Evolutionary conservation across 2,113 vertebrate genomes (phyloP), one percentile per base, ranked within the genome.

Genomic region (Heterotilapia buettikoferi): DNA sequence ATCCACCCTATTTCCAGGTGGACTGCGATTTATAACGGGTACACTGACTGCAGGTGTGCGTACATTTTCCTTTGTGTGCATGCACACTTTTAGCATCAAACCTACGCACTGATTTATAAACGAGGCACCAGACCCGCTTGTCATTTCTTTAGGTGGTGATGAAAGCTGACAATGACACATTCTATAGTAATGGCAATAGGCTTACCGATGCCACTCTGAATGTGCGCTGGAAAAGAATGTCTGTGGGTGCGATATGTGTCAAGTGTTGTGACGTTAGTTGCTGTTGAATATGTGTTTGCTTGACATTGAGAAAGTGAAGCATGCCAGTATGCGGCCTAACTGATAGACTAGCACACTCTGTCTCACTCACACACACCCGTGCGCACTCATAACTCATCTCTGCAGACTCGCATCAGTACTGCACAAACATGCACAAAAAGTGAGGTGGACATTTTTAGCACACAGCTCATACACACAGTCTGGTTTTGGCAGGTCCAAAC

Each of bases 301-400:
- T 94, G 93, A 93, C 90, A 93, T 68, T 91, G 92, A 94, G 90
- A 90, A 81, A 92, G 87, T 84, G 73, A 86, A 92, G 89, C 47
- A n/a, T 80, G 85, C 86, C 91, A 88, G 80, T 78, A 24, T 83
- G 91, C 85, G 31, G 90, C 76, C 85, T 26, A 78, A 86, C 82
- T 92, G 87, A 91, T 88, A 57, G 88, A 93, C 86, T 18, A 63
- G 56, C 63, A 53, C 86, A 80, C 68, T 78, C 68, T 36, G 50
- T 47, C 52, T 24, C 76, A 50, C 38, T 24, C 83, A n/a, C 85
- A 57, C 31, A 57, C 45, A 24, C 61, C 33, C 6, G 2, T 4
- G 59, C 82, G 16, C 56, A 8, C 54, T 36, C 52, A 84, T 57
- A 86, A 66, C 36, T 71, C 85, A 80, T 84, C 50, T 86, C 36